phyloP scores from a whole-genome alignment of 1,140 invertebrate species.

The Gryon sp. region DNA sequence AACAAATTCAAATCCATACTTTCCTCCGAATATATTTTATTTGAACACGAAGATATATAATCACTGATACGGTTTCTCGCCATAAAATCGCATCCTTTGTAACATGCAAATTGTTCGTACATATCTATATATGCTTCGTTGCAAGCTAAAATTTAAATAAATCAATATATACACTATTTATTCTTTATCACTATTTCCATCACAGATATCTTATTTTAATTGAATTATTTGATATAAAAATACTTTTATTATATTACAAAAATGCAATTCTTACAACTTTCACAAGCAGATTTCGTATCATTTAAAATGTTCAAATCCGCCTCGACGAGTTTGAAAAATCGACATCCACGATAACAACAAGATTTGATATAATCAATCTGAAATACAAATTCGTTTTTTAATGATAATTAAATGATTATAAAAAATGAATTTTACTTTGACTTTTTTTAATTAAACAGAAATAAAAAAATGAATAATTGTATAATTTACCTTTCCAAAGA shows the following conservation, averaged over 20 bases:
- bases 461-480: conserved; percentile 13
- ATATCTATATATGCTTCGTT: conserved; percentile 72
- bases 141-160: conserved; percentile 71
- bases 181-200: too few relatives aligned
- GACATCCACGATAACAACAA: conserved; percentile 75
- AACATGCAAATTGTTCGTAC: conserved; percentile 71
- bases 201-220: too few relatives aligned
- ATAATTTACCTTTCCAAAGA: conserved; percentile 52
- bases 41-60: conserved; percentile 67
- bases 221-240: too few relatives aligned
- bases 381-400: not conserved
- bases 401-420: not conserved
- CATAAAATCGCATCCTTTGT: conserved; percentile 74
- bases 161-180: too few relatives aligned
- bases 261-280: conserved; percentile 67
- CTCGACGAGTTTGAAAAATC: conserved; percentile 76
- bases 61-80: conserved; percentile 70
- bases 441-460: conserved; percentile 1
- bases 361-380: conserved; percentile 68
- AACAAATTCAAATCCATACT: conserved; percentile 68
- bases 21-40: conserved; percentile 70
- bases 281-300: conserved; percentile 70
- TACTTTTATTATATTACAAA: too few relatives aligned
- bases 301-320: conserved; percentile 65
- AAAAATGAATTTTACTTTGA: not conserved